phyloP scores from a whole-genome alignment of 2,113 vertebrate species.

The Pandion haliaetus region DNA sequence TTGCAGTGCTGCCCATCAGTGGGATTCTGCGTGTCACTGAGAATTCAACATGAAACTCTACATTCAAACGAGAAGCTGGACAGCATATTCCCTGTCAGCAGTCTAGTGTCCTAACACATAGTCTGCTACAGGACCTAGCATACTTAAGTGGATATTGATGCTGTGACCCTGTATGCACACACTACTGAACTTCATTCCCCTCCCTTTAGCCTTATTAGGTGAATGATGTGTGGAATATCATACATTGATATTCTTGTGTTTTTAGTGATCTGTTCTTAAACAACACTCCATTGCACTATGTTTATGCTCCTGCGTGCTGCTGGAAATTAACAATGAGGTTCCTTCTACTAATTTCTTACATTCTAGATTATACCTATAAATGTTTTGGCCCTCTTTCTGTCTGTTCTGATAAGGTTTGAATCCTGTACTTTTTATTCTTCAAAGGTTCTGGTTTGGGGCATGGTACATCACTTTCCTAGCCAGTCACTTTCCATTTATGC shows the following conservation, averaged over 20 bases:
- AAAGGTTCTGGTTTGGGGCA: background rate
- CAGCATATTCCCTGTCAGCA: background rate
- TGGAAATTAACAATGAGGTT: background rate
- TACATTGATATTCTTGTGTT: background rate
- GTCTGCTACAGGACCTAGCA: background rate
- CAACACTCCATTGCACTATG: background rate
- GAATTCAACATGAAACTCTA: background rate
- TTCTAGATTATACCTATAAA: background rate
- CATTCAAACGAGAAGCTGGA: background rate
- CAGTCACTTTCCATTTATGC: slow-evolving; percentile 7
- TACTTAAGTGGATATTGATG: background rate
- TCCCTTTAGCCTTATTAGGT: background rate
- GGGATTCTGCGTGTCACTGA: background rate
- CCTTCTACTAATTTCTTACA: background rate
- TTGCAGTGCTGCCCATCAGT: background rate
- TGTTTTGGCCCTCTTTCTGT: background rate
- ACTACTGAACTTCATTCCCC: background rate
- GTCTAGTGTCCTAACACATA: no score
- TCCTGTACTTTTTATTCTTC: background rate
- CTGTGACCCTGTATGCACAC: background rate
- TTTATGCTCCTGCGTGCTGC: background rate
- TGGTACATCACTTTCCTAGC: background rate
- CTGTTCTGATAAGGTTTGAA: background rate
- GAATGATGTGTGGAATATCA: fast-evolving
- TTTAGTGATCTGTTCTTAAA: background rate